These are phyloP conservation scores for Omphaloscelis lunosa DNA, from an alignment of 2,888 invertebrate species.

Conservation along the genomic window DNA sequence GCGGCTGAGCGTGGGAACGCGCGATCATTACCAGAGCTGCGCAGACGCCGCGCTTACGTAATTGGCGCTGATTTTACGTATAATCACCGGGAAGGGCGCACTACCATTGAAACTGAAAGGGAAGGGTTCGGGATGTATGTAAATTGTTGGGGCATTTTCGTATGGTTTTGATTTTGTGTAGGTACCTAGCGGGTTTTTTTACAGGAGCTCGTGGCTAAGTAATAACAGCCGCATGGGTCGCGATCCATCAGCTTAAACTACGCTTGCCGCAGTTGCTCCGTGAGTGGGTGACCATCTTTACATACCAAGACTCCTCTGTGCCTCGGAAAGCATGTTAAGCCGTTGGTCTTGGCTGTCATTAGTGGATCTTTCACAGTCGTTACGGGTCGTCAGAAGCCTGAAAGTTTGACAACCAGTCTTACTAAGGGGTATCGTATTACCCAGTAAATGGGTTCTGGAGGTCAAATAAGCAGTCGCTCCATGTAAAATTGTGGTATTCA, in stretches of 20 bases:
- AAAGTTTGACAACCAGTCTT: not conserved
- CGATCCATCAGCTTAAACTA: not conserved
- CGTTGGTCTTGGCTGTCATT: not conserved
- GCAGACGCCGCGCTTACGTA: conserved; percentile 71
- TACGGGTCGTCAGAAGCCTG: not conserved
- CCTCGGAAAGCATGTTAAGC: not conserved
- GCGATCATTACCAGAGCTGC: conserved; percentile 61
- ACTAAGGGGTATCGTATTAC: not conserved
- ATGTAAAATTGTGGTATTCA: not conserved
- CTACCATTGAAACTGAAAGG: conserved; percentile 60
- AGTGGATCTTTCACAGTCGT: too few species aligned
- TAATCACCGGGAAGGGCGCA: conserved; percentile 63
- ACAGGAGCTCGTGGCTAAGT: not conserved
- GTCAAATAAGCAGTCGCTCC: not conserved
- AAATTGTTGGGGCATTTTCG: conserved; percentile 44
- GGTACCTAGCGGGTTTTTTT: not conserved
- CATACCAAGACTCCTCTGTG: not conserved
- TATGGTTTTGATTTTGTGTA: not conserved
- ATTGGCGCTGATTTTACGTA: conserved; percentile 73
- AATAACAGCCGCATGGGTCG: not conserved
- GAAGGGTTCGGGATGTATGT: conserved; percentile 34
- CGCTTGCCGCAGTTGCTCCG: not conserved
- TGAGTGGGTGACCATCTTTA: not conserved
- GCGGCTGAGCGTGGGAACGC: conserved; percentile 59
- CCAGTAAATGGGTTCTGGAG: too few species aligned